Conservation (phyloP, 2,113 vertebrate genomes). For the Microcebus lehilahytsara region DNA sequence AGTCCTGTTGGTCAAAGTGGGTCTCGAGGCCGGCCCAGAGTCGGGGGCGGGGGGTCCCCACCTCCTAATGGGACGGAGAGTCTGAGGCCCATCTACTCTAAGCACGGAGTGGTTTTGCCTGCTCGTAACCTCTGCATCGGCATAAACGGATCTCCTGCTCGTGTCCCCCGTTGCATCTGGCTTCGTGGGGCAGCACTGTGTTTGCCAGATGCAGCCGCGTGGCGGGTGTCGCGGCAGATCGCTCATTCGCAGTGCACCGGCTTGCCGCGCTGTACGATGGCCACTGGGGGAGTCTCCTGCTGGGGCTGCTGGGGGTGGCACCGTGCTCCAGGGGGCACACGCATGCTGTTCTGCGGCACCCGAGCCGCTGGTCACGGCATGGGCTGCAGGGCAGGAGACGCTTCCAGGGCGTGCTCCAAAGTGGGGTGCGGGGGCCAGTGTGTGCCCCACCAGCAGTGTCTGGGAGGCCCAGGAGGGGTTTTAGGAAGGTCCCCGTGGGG, state of each 20-base stretch:
- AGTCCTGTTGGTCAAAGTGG: background rate
- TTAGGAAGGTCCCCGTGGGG: background rate
- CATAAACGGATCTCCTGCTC: background rate
- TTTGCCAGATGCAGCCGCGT: background rate
- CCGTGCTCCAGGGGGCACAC: background rate
- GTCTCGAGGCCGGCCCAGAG: background rate
- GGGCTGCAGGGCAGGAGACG: background rate
- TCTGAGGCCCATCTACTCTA: background rate
- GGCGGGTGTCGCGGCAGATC: background rate
- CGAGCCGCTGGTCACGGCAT: background rate
- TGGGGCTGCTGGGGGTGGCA: background rate
- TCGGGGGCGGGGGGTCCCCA: background rate
- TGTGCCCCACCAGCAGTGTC: background rate
- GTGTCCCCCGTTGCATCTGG: background rate
- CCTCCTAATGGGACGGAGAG: background rate
- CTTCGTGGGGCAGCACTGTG: background rate
- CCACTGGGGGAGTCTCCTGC: background rate
- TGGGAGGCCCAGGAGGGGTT: background rate
- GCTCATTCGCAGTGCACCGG: rapidly evolving
- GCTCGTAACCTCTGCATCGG: background rate
- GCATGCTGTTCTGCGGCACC: background rate
- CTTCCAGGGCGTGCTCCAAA: background rate
- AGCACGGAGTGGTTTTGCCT: background rate
- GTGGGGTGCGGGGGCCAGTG: too few species aligned
- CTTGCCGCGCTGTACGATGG: background rate